Base-by-base conservation (phyloP, 2,888 invertebrate genomes). In the Acleris literana region DNA sequence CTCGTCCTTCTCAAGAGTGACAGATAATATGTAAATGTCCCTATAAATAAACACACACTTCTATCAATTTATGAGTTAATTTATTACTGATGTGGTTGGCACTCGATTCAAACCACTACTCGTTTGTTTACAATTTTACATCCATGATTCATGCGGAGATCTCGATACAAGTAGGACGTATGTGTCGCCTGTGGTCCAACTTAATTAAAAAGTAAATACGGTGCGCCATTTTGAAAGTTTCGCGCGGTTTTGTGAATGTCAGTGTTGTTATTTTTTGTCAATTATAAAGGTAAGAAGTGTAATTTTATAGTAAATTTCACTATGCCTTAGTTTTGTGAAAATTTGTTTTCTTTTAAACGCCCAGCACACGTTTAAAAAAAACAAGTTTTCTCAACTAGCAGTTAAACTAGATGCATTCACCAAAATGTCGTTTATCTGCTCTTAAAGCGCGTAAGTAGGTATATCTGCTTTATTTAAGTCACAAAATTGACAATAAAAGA, bases 201-300 rank as follows among this genome's bases (percentile, higher is more conserved):
- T 54, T 33, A 44, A 3, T 54, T 60, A 64, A 64, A 59, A 64
- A 65, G 44, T 44, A 49, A 61, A 64, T 60, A 52, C 16, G 43
- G 22, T 22, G 20, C 43, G 46, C 64, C 65, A 51, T 60, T 54
- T 49, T 55, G 43, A 53, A 49, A 64, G 39, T 20, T 51, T 29
- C 55, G 54, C 60, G 59, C 44, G 51, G 6, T 60, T 55, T 54
- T 43, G 49, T 65, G 57, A 55, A 39, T 20, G 18, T 55, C 22
- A 39, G 33, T 20, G 16, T 60, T 51, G 25, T 55, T 49, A 18
- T 43, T 46, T 5, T n/a, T 33, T 39, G 22, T 29, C 29, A 17
- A 44, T 59, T 25, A 43, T 11, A 22, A 20, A 7, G 39, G 39
- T 39, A 13, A 39, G 33, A 33, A 33, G 33, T 11, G 13, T 39